Conservation (phyloP, 2,113 vertebrate species). For the Dromiciops gliroides region DNA sequence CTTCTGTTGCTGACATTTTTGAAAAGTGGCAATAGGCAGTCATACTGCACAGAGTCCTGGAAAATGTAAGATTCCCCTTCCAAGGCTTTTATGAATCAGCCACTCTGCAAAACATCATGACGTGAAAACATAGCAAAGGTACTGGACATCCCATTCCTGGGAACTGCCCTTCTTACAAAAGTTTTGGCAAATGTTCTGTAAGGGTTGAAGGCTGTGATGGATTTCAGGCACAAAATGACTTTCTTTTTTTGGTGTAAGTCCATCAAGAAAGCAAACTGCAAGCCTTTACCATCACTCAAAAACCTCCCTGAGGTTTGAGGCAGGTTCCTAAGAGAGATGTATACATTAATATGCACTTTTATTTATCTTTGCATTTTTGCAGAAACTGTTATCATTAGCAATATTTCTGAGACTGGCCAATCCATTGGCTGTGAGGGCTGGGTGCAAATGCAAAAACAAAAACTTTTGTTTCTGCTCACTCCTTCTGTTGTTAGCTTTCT, state of each 20-base stretch:
- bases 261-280: neutral
- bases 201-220: neutral
- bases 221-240: neutral
- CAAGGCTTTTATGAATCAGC: constrained; percentile 60
- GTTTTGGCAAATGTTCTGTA: constrained; percentile 7
- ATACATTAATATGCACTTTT: neutral
- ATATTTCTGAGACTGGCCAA: neutral
- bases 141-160: constrained; percentile 5
- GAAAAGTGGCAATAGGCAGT: constrained; percentile 58
- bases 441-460: neutral
- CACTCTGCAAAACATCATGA: constrained; percentile 62
- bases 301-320: neutral
- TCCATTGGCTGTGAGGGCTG: neutral
- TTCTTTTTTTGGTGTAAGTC: constrained; percentile 18
- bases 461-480: neutral
- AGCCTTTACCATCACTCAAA: neutral
- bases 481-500: neutral
- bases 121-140: constrained; percentile 45
- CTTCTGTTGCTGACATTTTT: constrained; percentile 26
- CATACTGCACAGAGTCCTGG: constrained; percentile 63
- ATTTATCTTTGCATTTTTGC: neutral
- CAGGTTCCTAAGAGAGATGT: neutral
- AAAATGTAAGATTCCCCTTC: constrained; percentile 70
- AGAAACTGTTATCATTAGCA: neutral
- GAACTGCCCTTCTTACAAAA: constrained; percentile 23